Percentiles rank a stretch among this genome's conserved stretches.
Evolutionary conservation across 2,888 invertebrate species (phyloP).

Genomic region (Nysson spinosus): DNA sequence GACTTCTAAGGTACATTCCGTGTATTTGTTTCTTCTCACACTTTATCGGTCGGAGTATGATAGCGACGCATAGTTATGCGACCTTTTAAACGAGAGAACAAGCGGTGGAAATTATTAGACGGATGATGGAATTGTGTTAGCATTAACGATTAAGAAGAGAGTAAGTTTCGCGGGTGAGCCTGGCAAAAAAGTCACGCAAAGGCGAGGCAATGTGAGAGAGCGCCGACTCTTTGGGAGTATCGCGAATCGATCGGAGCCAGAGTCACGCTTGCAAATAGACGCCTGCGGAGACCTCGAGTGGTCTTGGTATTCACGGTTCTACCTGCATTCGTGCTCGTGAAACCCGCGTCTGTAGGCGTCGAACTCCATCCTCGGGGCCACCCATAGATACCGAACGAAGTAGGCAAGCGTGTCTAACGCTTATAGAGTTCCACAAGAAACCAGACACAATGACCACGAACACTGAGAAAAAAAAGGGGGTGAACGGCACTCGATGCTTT

Average conservation of each 20-base stretch:
- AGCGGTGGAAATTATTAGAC: too few species aligned
- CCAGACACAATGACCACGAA: background rate
- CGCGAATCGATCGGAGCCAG: slow-evolving; percentile 66
- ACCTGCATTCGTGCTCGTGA: slow-evolving; percentile 22
- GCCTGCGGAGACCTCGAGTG: slow-evolving; percentile 37
- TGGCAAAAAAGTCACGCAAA: slow-evolving; percentile 2
- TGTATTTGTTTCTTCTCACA: too few species aligned
- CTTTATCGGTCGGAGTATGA: too few species aligned
- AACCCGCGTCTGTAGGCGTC: slow-evolving; percentile 40
- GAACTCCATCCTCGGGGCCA: slow-evolving; percentile 40
- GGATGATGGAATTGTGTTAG: too few species aligned
- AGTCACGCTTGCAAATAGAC: slow-evolving; percentile 64
- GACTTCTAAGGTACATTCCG: too few species aligned
- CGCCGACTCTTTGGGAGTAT: slow-evolving; percentile 49
- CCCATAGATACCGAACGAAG: slow-evolving; percentile 53
- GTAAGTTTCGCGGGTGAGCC: background rate
- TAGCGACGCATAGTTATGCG: too few species aligned
- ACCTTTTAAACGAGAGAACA: too few species aligned
- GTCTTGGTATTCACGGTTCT: slow-evolving; percentile 16
- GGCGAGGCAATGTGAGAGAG: slow-evolving; percentile 22
- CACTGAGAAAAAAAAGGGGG: background rate
- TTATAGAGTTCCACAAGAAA: slow-evolving; percentile 41
- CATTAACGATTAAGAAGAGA: too few species aligned
- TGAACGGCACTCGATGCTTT: background rate
- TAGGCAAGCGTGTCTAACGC: slow-evolving; percentile 64